These are phyloP conservation scores for Sinella curviseta DNA, from an alignment of 1,140 invertebrate species.

Conservation along the genomic window DNA sequence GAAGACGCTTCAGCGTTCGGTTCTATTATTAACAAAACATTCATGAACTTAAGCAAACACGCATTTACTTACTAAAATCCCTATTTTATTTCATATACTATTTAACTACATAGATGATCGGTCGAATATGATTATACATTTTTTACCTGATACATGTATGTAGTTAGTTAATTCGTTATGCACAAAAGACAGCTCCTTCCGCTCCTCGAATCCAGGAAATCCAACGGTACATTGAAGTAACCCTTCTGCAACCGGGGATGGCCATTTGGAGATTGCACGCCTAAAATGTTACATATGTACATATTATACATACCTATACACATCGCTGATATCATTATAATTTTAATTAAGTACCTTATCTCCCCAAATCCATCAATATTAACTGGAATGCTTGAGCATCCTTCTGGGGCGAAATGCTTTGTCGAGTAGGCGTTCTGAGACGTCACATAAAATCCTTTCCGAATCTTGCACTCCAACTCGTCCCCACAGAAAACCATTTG, in stretches of 20 bases:
- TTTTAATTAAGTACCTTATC: slow-evolving; percentile 16
- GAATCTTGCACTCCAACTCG: slow-evolving; percentile 29
- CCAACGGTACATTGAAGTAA: slow-evolving; percentile 32
- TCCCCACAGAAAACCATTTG: slow-evolving; percentile 34
- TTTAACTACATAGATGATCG: neutral
- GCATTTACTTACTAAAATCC: neutral
- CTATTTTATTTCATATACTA: neutral
- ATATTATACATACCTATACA: neutral
- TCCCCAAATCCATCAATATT: slow-evolving; percentile 37
- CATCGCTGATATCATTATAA: neutral
- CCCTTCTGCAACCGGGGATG: slow-evolving; percentile 27
- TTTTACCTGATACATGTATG: neutral
- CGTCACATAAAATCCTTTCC: slow-evolving; percentile 26
- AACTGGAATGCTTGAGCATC: slow-evolving; percentile 36
- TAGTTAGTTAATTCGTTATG: slow-evolving; percentile 34
- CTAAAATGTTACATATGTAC: slow-evolving; percentile 9
- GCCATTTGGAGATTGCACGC: slow-evolving; percentile 34
- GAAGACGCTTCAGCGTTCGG: neutral
- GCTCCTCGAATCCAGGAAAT: slow-evolving; percentile 17
- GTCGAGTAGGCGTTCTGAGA: slow-evolving; percentile 38
- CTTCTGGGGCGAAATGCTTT: slow-evolving; percentile 36
- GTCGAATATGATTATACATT: too few relatives aligned
- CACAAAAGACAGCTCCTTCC: slow-evolving; percentile 22
- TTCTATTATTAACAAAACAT: neutral
- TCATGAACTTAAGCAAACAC: too few relatives aligned